phyloP scores from a whole-genome alignment of 2,797 vertebrate species.

The Gymnothorax reevesii region DNA sequence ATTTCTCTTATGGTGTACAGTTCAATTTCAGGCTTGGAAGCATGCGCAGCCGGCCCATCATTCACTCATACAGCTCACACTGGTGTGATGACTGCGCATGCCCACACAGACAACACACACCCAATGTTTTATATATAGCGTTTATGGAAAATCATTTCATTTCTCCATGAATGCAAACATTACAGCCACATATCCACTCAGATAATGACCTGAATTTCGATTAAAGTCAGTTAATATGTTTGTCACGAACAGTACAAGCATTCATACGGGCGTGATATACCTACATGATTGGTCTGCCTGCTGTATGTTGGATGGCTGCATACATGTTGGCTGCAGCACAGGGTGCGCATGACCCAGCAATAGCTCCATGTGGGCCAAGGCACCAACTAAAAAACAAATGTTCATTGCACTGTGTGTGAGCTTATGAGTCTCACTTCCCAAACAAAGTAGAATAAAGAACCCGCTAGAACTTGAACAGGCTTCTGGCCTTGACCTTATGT shows the following conservation, averaged over 20 bases:
- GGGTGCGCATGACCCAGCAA: no score
- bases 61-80: background rate
- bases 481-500: no score
- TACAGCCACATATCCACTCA: background rate
- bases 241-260: background rate
- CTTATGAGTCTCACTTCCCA: background rate
- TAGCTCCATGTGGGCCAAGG: background rate
- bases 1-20: background rate
- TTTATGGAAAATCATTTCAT: background rate
- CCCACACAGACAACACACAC: background rate
- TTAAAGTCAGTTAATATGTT: background rate
- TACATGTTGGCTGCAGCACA: background rate
- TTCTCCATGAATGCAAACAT: background rate
- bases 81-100: background rate
- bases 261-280: background rate
- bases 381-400: background rate
- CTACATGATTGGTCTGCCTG: background rate
- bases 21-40: constrained; percentile 3
- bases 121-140: background rate
- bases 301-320: background rate
- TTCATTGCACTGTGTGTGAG: background rate
- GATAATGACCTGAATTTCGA: background rate
- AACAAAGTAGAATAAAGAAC: no score
- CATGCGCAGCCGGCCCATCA: constrained; percentile 2
- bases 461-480: no score